phyloP scores from a whole-genome alignment of 2,888 invertebrate species.

The Erannis defoliaria region DNA sequence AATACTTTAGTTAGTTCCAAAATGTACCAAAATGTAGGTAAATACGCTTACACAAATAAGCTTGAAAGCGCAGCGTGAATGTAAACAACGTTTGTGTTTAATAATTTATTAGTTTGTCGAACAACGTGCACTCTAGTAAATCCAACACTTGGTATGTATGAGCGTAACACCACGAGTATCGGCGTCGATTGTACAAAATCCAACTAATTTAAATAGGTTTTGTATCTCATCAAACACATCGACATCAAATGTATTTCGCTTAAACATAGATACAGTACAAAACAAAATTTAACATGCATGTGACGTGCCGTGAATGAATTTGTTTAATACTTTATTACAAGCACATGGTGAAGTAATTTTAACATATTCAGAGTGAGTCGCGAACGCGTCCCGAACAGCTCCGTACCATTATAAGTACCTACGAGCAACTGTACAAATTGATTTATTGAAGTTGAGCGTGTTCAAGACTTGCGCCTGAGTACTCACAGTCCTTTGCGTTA shows the following conservation, averaged over 20 bases:
- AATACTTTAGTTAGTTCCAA: too few species aligned
- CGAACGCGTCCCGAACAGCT: constrained; percentile 71
- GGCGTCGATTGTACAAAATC: constrained; percentile 3
- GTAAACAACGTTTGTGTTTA: constrained; percentile 30
- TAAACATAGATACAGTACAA: neutral
- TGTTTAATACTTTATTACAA: constrained; percentile 38
- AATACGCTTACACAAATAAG: constrained; percentile 28
- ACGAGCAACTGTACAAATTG: constrained; percentile 84
- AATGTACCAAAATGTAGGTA: constrained; percentile 9
- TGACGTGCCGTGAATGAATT: constrained; percentile 16
- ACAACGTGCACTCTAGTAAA: constrained; percentile 13
- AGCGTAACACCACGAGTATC: constrained; percentile 26
- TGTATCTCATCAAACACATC: neutral
- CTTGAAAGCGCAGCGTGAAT: constrained; percentile 28
- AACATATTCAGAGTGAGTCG: constrained; percentile 68
- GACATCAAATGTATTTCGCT: neutral
- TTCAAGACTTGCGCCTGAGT: constrained; percentile 81
- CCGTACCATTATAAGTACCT: constrained; percentile 74
- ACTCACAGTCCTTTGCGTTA: constrained; percentile 80
- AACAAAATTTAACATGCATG: constrained; percentile 13
- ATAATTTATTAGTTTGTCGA: constrained; percentile 29
- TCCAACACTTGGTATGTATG: constrained; percentile 12
- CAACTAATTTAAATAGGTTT: constrained; percentile 6
- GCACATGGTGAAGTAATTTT: constrained; percentile 60
- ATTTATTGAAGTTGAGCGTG: constrained; percentile 86